Base-by-base conservation (phyloP, 2,797 vertebrate species). In the Morelia viridis region DNA sequence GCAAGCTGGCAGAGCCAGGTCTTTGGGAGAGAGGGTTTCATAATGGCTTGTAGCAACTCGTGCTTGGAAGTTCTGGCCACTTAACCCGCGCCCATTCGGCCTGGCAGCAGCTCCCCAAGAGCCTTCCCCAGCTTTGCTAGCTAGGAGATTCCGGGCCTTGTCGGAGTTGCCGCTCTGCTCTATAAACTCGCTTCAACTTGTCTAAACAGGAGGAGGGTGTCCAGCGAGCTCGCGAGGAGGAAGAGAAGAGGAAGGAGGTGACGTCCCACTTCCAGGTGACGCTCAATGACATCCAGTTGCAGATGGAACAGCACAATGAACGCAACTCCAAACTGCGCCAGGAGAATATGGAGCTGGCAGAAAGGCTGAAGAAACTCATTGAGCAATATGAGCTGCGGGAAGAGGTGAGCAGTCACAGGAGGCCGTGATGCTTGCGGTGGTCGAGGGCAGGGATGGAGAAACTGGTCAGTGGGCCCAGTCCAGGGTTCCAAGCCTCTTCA, bases 261-360 rank as follows among this genome's bases (percentile, higher is more conserved):
- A 99, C 99, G 0, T 99, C 99, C 0, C 99, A 99, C 95, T 99
- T 99, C 97, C 99, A 99, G 97, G 97, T 99, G 97, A 99, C 99
- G 0, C 98, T 99, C 94, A 98, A 99, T 0, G 99, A 99, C 96
- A 99, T 99, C 97, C 99, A 99, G 97, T 97, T 98, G 46, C 99
- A 99, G 97, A 99, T 99, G 99, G 99, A 99, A 95, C 99, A 99
- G 96, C 99, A 99, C 97, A 99, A 99, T 0, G 99, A 99, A 96
- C 97, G 98, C 5, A 99, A 99, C 26, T 97, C 98, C 94, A 99
- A 98, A 93, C 98, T 99, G 41, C 98, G 99, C 46, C 98, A 99
- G 91, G 99, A 99, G 97, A 99, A 99, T 96, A 98, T 98, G 61
- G 99, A 99, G 95, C 97, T 99, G 96, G 99, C 98, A 0, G 99